Conservation (phyloP, 2,113 vertebrate genomes). For the Oreotrochilus melanogaster region DNA sequence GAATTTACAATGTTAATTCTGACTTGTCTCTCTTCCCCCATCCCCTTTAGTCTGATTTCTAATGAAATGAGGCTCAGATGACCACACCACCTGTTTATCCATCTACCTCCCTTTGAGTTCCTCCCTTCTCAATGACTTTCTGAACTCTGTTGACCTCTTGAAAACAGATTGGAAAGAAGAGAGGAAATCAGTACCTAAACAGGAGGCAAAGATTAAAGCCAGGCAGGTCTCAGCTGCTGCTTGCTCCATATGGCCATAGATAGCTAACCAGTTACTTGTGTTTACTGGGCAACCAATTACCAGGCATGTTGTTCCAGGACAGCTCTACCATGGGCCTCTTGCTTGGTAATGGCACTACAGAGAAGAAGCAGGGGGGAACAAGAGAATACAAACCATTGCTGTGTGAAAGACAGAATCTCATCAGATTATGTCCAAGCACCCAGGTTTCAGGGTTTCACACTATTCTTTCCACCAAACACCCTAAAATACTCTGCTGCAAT, state of each 20-base stretch:
- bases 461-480: rapidly evolving
- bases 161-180: not conserved
- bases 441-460: not conserved
- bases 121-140: not conserved
- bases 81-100: not conserved
- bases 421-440: rapidly evolving
- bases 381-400: rapidly evolving
- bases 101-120: not conserved
- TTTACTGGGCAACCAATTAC: not conserved
- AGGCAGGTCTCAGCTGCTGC: not conserved
- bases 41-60: not conserved
- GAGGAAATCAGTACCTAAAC: not conserved
- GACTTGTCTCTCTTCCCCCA: rapidly evolving
- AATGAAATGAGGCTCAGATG: not conserved
- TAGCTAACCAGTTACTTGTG: not conserved
- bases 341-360: not conserved
- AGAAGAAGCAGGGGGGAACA: not conserved
- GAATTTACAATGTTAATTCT: not conserved
- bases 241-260: not conserved
- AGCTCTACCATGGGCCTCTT: not conserved
- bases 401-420: not conserved
- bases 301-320: not conserved
- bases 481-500: not conserved
- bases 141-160: not conserved
- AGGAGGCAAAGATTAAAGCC: not conserved